phyloP scores from a whole-genome alignment of 2,888 invertebrate genomes.

The Chymomyza fuscimana region DNA sequence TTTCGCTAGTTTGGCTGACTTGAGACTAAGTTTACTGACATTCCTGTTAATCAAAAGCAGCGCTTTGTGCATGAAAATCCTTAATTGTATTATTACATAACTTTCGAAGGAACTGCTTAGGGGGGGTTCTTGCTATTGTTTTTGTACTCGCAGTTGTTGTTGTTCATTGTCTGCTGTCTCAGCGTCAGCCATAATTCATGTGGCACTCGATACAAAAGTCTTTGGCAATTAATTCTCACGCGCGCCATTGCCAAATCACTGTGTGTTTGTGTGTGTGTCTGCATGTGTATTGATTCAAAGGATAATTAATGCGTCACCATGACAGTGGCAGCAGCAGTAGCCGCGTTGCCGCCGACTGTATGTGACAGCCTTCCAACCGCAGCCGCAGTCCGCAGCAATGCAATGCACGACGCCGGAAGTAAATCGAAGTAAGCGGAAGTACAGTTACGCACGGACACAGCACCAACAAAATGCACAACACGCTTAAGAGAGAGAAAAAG shows the following conservation, averaged over 20 bases:
- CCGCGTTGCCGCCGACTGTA: conserved; percentile 31
- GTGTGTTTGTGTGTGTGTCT: conserved; percentile 27
- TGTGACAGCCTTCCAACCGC: conserved; percentile 45
- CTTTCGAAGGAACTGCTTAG: conserved; percentile 20
- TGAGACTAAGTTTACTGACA: conserved; percentile 36
- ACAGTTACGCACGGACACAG: conserved; percentile 23
- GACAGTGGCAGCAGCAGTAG: conserved; percentile 19
- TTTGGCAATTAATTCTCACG: conserved; percentile 62
- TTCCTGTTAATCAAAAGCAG: conserved; percentile 70
- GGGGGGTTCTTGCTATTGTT: neutral
- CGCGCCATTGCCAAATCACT: conserved; percentile 67
- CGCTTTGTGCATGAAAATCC: conserved; percentile 59
- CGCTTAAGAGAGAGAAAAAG: conserved; percentile 2
- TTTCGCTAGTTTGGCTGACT: conserved; percentile 8
- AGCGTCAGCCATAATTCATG: conserved; percentile 53
- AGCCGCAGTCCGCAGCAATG: conserved; percentile 2
- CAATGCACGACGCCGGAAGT: neutral
- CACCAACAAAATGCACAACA: neutral
- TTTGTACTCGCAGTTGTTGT: neutral
- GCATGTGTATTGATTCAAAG: conserved; percentile 40
- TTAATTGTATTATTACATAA: conserved; percentile 69
- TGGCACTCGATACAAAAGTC: conserved; percentile 62
- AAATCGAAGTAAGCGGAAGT: conserved; percentile 12
- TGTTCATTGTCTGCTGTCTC: conserved; percentile 7
- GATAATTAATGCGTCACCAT: conserved; percentile 65